Base-by-base conservation (phyloP, 2,797 vertebrate species). In the Paramormyrops hopkinsi region DNA sequence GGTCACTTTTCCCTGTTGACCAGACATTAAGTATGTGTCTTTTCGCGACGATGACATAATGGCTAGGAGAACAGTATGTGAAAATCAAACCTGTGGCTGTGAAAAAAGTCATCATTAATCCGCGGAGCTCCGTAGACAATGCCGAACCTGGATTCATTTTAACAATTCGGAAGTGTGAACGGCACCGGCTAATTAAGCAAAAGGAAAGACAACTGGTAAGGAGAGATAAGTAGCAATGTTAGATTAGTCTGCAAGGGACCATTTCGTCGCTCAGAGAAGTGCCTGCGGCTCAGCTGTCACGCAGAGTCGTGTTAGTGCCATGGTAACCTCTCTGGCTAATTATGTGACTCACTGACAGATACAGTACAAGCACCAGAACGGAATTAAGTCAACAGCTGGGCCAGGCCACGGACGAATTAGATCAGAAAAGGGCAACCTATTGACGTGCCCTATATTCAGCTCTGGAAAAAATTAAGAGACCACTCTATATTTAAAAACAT, bases 311-410 rank as follows among this genome's bases (percentile, higher is more conserved):
- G 25, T 88, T 59, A 88, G 86, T 14, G 56, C 86, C 86, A 88
- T 88, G 86, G 86, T 88, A 88, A 88, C 86, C 86, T 88, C 86
- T 88, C 54, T n/a, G 19, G 86, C 56, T 88, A 62, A 88, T 88
- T 88, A 88, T 22, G 86, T 88, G 86, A 88, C 86, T 88, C 86
- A 88, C 86, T 48, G 56, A 88, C 59, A 46, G 86, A 88, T 88
- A 88, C 86, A 48, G 82, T 84, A 51, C 48, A 65, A 46, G 86
- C 86, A 65, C 41, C 37, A 65, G 56, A 59, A 88, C 59, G 86
- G 41, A 88, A 88, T 88, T 88, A 88, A 88, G 86, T 9, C 86
- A 37, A 48, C 86, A 88, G 54, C 86, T 88, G 54, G 59, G n/a
- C 86, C 17, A 17, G 54, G 54, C 51, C 14, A 54, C 41, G 29